Conservation (phyloP, 2,888 invertebrate genomes). For the Andrena dorsata region DNA sequence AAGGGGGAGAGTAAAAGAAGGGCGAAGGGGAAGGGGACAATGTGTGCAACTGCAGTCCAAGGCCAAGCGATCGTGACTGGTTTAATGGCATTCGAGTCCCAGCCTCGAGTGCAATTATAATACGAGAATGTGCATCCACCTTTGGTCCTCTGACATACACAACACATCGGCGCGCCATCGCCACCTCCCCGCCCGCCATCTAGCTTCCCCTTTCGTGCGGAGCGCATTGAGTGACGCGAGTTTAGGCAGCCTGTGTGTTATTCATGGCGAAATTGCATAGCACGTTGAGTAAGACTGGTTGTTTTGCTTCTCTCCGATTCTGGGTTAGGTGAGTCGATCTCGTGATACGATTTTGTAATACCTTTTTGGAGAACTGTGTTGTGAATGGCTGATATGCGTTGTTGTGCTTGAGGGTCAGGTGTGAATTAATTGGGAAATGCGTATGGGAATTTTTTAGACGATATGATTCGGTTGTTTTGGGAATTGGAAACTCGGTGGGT, state of each 20-base stretch:
- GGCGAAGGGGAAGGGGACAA: slow-evolving; percentile 68
- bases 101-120: slow-evolving; percentile 80
- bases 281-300: neutral
- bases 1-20: slow-evolving; percentile 60
- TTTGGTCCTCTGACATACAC: slow-evolving; percentile 63
- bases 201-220: neutral
- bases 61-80: slow-evolving; percentile 82
- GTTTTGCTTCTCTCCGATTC: neutral
- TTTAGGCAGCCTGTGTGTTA: slow-evolving; percentile 17
- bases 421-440: no score
- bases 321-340: neutral
- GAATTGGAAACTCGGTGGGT: no score
- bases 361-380: no score
- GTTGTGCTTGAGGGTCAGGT: no score
- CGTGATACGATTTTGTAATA: neutral
- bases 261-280: slow-evolving; percentile 21
- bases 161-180: slow-evolving; percentile 13
- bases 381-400: neutral
- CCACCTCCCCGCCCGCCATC: neutral
- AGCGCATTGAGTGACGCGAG: slow-evolving; percentile 5
- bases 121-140: slow-evolving; percentile 75
- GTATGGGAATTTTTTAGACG: no score
- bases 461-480: no score
- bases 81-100: slow-evolving; percentile 80
- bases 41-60: slow-evolving; percentile 81